A percentile compares a stretch with the other conserved stretches of the same genome.
Conservation (phyloP, 1,140 invertebrate genomes). For the Yoshiicerus persimilis region DNA sequence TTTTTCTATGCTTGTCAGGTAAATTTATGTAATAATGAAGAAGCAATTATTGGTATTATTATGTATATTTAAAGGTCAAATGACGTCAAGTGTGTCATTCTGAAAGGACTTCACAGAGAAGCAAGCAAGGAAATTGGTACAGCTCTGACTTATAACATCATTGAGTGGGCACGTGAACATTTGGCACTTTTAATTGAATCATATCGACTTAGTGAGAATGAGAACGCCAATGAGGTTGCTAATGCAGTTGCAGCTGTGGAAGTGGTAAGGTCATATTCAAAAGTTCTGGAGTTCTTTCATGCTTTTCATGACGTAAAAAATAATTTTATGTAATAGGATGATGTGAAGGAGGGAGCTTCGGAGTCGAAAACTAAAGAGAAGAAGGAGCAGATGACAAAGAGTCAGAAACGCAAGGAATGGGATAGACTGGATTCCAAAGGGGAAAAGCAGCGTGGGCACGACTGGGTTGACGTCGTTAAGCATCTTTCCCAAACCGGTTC, state of each 20-base stretch:
- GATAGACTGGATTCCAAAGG: slow-evolving; percentile 77
- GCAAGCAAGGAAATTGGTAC: slow-evolving; percentile 78
- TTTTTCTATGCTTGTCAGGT: background rate
- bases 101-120: slow-evolving; percentile 65
- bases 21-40: too few relatives aligned
- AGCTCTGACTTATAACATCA: slow-evolving; percentile 91
- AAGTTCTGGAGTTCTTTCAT: too few relatives aligned
- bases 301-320: too few relatives aligned
- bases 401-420: slow-evolving; percentile 87
- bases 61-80: slow-evolving; percentile 62
- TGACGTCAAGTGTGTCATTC: slow-evolving; percentile 69
- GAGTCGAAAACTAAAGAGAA: slow-evolving; percentile 54
- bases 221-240: background rate
- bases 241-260: background rate
- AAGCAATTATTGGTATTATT: too few relatives aligned
- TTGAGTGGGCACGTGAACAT: slow-evolving; percentile 88
- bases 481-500: slow-evolving; percentile 78
- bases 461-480: slow-evolving; percentile 94
- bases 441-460: slow-evolving; percentile 81
- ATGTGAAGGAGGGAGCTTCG: slow-evolving; percentile 49
- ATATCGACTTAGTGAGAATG: background rate
- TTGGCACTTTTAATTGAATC: slow-evolving; percentile 65
- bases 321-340: slow-evolving; percentile 38
- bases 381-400: slow-evolving; percentile 84
- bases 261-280: background rate